These are phyloP conservation scores for Sturnus vulgaris DNA, from an alignment of 2,113 vertebrate species.

Conservation along the genomic window DNA sequence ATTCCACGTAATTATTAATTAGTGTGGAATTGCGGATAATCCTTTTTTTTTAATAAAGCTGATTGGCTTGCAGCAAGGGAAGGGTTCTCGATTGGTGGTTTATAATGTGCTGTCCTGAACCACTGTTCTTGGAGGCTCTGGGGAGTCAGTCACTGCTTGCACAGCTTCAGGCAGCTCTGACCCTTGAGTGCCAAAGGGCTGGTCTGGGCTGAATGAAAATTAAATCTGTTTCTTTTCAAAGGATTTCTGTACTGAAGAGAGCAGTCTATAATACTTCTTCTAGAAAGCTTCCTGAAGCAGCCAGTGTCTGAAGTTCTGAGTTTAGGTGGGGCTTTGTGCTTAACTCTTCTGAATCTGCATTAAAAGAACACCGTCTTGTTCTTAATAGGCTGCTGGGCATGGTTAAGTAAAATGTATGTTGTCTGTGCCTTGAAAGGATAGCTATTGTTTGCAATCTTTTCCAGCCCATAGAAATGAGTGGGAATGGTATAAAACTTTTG, in stretches of 20 bases:
- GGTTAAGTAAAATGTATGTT: not conserved
- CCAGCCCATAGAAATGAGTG: accelerated
- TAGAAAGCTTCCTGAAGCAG: not conserved
- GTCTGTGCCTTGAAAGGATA: not conserved
- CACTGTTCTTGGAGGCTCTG: not conserved
- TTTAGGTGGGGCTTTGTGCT: not conserved
- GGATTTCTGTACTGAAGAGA: not conserved
- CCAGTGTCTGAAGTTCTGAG: not conserved
- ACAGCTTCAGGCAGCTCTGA: not conserved
- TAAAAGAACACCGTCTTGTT: not conserved
- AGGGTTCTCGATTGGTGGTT: not conserved
- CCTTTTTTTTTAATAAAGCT: not conserved
- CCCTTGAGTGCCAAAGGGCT: not conserved
- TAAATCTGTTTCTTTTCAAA: not conserved
- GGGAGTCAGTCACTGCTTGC: not conserved
- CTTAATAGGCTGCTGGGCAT: not conserved
- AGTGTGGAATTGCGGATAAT: not conserved
- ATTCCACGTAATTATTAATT: not conserved
- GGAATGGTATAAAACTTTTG: not conserved
- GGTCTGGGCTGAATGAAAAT: not conserved
- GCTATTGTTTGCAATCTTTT: not conserved
- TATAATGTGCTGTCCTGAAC: not conserved
- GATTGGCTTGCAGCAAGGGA: not conserved
- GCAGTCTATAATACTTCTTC: not conserved
- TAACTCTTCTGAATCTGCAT: accelerated